These are phyloP conservation scores for Acleris sparsana DNA, from an alignment of 2,888 invertebrate species.

Conservation along the genomic window DNA sequence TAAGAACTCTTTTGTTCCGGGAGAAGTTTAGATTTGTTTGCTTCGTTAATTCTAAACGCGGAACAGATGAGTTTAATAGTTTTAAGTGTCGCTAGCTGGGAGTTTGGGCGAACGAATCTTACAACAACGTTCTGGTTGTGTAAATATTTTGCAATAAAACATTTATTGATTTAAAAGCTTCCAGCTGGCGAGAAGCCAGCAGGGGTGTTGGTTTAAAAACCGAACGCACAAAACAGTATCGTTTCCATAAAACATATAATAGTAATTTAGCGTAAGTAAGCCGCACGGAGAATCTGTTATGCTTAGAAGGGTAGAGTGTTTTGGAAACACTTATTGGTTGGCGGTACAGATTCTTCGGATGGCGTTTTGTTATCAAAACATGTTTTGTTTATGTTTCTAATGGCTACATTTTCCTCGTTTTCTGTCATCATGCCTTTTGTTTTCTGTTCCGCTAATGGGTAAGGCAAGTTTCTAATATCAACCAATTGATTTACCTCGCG, in stretches of 20 bases:
- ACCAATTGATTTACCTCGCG: too few species aligned
- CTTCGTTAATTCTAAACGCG: constrained; percentile 35
- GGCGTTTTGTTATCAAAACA: constrained; percentile 81
- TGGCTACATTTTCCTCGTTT: constrained; percentile 72
- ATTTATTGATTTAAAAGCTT: constrained; percentile 69
- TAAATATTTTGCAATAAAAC: constrained; percentile 52
- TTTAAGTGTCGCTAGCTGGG: constrained; percentile 74
- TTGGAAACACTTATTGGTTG: constrained; percentile 76
- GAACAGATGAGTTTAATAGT: constrained; percentile 70
- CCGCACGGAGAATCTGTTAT: constrained; percentile 72
- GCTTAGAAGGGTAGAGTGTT: constrained; percentile 73
- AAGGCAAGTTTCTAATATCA: constrained; percentile 49
- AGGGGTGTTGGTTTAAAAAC: constrained; percentile 82
- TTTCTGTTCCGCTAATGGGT: constrained; percentile 61
- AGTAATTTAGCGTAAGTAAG: constrained; percentile 68
- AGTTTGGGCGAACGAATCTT: constrained; percentile 53
- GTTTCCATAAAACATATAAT: constrained; percentile 71
- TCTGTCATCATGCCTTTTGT: constrained; percentile 62
- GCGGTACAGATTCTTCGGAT: constrained; percentile 76
- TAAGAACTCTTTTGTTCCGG: constrained; percentile 47
- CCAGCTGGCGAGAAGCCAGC: constrained; percentile 79
- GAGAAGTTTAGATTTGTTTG: constrained; percentile 34
- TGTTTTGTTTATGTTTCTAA: constrained; percentile 79
- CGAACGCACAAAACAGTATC: constrained; percentile 80
- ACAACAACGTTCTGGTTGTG: constrained; percentile 35